Percentiles rank a stretch among this genome's conserved stretches.
Evolutionary conservation across 2,888 invertebrate genomes (phyloP).

Genomic region (Spodoptera picta): DNA sequence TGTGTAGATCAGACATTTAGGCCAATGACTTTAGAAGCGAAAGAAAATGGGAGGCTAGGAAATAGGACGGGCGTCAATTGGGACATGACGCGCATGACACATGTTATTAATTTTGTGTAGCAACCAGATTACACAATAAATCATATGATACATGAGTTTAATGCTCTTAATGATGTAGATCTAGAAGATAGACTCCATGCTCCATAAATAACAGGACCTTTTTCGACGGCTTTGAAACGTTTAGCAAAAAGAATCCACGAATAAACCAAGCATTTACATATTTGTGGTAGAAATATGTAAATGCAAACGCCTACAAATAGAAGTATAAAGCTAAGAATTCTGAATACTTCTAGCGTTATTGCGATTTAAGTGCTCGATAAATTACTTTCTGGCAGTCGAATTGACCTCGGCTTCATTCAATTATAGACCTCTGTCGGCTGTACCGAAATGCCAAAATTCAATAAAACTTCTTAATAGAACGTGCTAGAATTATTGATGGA

Average conservation of each 20-base stretch:
- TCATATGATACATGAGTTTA: background rate
- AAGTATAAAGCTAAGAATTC: conserved; percentile 33
- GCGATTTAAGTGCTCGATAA: conserved; percentile 16
- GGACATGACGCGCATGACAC: conserved; percentile 20
- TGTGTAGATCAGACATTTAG: conserved; percentile 66
- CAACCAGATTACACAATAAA: conserved; percentile 15
- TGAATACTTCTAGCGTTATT: conserved; percentile 43
- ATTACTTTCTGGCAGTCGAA: conserved; percentile 25
- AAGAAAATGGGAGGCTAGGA: conserved; percentile 52
- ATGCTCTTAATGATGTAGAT: background rate
- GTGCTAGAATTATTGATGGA: conserved; percentile 4
- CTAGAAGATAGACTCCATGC: no score
- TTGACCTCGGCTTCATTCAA: conserved; percentile 15
- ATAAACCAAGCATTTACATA: conserved; percentile 47
- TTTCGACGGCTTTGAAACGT: conserved; percentile 7
- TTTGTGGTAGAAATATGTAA: conserved; percentile 53
- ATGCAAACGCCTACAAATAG: conserved; percentile 40
- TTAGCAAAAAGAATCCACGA: conserved; percentile 20
- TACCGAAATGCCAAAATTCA: conserved; percentile 13
- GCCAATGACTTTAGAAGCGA: conserved; percentile 69
- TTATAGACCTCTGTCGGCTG: conserved; percentile 13
- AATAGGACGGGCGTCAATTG: conserved; percentile 44
- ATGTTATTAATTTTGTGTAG: conserved; percentile 4
- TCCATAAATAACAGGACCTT: background rate
- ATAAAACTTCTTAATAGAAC: conserved; percentile 4